Evolutionary conservation across 2,797 vertebrate genomes (phyloP), one percentile per base, ranked within the genome.

Genomic region (Odontamblyopus lacepedii): DNA sequence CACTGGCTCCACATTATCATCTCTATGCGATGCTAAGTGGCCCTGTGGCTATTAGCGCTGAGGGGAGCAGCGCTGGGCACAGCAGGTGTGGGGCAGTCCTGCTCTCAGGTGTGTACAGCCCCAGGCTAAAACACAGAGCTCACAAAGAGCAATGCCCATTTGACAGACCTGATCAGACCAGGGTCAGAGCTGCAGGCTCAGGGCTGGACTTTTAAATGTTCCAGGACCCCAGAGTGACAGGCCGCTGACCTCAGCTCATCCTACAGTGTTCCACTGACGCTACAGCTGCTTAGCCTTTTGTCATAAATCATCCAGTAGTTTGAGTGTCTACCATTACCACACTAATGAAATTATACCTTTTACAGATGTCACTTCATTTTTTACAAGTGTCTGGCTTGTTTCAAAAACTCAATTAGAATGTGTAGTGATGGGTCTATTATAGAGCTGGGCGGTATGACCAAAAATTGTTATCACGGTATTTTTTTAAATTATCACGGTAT

Each of bases 21-120:
- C 65, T 74, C 62, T 75, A 70, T 81, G 59, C 16, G 59, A 75
- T 32, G 72, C 67, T 71, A 81, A 87, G 74, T 77, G 74, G 68
- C 82, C 85, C 83, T 72, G 63, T 76, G 85, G 82, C 75, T 75
- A 72, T 62, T 65, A 71, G 7, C 56, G 44, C 48, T 61, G n/a
- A 63, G 30, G 32, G 12, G 18, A 55, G 44, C 13, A 48, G 44
- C 11, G 13, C 35, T 38, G 35, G 35, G 6, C 32, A 18, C 16
- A 71, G 70, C 82, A 88, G 85, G 77, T 85, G 78, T 77, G 69
- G 48, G 50, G 56, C 70, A 75, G 70, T 1, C 15, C 55, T 35
- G 70, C 11, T 79, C 78, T 86, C 80, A 78, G 81, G 84, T 85
- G 71, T 84, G 76, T 59, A 8, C 16, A 26, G 79, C 74, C 76